Evolutionary conservation across 2,113 vertebrate genomes (phyloP).

Genomic region (Cyanoderma ruficeps): DNA sequence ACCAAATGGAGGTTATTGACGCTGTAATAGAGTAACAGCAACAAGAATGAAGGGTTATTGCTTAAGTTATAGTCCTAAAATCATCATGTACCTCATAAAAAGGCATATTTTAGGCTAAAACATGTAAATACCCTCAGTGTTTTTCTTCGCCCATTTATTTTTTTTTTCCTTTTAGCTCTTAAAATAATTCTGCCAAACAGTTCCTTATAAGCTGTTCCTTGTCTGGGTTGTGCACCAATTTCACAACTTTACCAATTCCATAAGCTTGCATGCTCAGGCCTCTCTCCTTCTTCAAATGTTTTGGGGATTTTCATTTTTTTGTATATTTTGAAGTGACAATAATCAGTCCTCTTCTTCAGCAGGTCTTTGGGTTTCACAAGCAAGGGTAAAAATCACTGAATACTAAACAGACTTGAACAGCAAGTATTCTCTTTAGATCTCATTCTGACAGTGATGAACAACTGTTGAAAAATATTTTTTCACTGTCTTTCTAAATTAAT

Average conservation of each 20-base stretch:
- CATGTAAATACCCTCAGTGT: neutral
- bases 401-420: neutral
- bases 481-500: neutral
- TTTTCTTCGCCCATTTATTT: neutral
- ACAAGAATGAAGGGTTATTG: neutral
- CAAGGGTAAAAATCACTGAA: neutral
- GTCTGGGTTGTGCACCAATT: neutral
- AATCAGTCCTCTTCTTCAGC: neutral
- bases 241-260: neutral
- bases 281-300: neutral
- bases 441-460: neutral
- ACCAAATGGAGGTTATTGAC: neutral
- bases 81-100: neutral
- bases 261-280: neutral
- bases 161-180: neutral
- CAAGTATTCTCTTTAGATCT: neutral
- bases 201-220: neutral
- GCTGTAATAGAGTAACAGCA: neutral
- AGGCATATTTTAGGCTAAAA: neutral
- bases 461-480: neutral
- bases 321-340: neutral
- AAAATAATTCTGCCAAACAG: neutral
- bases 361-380: neutral
- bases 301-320: neutral
- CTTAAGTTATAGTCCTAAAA: neutral